Conservation (phyloP, 1,140 invertebrate species). For the Drosophila nasuta region DNA sequence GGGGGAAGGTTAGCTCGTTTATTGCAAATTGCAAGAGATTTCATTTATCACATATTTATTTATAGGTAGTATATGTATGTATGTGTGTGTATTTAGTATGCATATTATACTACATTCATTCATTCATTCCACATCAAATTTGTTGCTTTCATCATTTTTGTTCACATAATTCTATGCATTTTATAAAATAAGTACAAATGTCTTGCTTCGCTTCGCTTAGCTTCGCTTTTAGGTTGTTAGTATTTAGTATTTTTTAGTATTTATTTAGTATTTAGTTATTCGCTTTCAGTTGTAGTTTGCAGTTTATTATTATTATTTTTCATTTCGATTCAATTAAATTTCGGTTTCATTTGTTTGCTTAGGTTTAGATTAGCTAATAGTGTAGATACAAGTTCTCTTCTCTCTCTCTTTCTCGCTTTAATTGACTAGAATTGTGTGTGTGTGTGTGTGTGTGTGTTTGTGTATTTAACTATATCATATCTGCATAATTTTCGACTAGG, state of each 20-base stretch:
- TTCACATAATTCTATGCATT: slow-evolving; percentile 46
- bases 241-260: slow-evolving; percentile 12
- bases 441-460: slow-evolving; percentile 33
- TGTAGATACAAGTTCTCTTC: slow-evolving; percentile 50
- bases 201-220: slow-evolving; percentile 9
- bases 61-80: slow-evolving; percentile 56
- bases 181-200: slow-evolving; percentile 80
- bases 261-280: background rate
- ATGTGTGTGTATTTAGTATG: background rate
- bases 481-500: slow-evolving; percentile 61
- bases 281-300: slow-evolving; percentile 8
- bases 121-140: slow-evolving; percentile 36
- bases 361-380: slow-evolving; percentile 63
- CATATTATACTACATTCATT: slow-evolving; percentile 32
- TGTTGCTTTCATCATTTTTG: slow-evolving; percentile 2
- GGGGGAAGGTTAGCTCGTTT: slow-evolving; percentile 20
- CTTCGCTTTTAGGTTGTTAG: slow-evolving; percentile 18
- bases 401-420: slow-evolving; percentile 48
- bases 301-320: background rate
- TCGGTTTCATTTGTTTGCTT: slow-evolving; percentile 30
- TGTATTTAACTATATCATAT: slow-evolving; percentile 42
- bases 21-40: slow-evolving; percentile 45
- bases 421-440: slow-evolving; percentile 81
- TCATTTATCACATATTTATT: slow-evolving; percentile 76
- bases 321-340: background rate